Conservation (phyloP, 2,797 vertebrate genomes). For the Propithecus perrieri region DNA sequence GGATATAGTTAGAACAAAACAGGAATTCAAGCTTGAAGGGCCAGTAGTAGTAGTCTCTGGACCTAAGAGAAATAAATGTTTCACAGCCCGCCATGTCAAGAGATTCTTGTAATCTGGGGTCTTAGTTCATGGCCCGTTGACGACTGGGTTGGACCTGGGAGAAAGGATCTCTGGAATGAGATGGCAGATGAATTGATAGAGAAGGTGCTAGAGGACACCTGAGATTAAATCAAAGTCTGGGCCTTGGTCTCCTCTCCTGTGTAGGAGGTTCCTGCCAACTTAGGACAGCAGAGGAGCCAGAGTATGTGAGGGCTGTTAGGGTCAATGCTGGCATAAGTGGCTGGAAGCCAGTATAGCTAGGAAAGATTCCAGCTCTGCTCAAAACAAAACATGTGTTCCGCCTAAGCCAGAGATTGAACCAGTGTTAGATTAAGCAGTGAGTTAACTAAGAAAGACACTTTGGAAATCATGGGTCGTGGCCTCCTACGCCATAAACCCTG, state of each 20-base stretch:
- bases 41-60: neutral
- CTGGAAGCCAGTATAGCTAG: neutral
- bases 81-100: neutral
- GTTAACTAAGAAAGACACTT: neutral
- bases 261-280: neutral
- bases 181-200: neutral
- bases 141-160: neutral
- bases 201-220: neutral
- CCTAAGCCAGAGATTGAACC: neutral
- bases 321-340: neutral
- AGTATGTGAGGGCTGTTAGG: neutral
- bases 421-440: neutral
- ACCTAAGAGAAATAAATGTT: neutral
- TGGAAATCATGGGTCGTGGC: neutral
- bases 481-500: neutral
- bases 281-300: neutral
- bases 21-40: neutral
- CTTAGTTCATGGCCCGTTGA: neutral
- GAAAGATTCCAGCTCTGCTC: neutral
- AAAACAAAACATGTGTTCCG: neutral
- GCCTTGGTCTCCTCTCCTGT: neutral
- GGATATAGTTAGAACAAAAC: neutral
- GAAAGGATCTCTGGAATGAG: neutral
- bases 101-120: neutral
- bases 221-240: neutral